Evolutionary conservation across 2,113 vertebrate genomes (phyloP), one percentile per base, ranked within the genome.

Genomic region (Stercorarius parasiticus): DNA sequence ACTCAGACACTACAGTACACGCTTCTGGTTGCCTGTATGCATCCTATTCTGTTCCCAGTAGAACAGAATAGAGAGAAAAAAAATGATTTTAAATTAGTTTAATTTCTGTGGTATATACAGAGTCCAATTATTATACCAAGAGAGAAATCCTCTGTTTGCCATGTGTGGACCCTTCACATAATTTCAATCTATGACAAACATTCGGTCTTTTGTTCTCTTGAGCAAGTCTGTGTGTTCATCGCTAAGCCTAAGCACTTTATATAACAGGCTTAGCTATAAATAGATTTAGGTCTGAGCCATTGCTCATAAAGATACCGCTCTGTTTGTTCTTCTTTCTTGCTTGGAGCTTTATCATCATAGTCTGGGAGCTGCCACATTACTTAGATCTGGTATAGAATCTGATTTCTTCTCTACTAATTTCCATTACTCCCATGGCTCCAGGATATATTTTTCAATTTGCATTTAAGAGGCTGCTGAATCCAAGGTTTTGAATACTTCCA

Each of bases 191-290:
- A 15, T 67, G 25, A 84, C 11, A 77, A 91, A 91, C 30, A 70
- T 47, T 81, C 65, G 61, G 40, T 72, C 56, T 19, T 89, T 91
- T 84, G 43, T 87, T 92, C 53, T 77, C 45, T 77, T 84, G 69
- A 92, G n/a, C 55, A 92, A 80, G 66, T 38, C 62, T 64, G 20
- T 88, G 36, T 53, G 49, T 76, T 93, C 64, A 74, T 81, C 18
- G 1, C 59, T 97, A 95, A 97, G 50, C 90, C 69, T 94, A 97
- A 97, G 86, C 55, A 82, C 59, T 94, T 97, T 96, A 94, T 70
- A 62, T 89, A 95, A 95, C 95, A 94, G 80, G 93, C 84, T 97
- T 95, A 95, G 73, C 36, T 95, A 82, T 94, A 97, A 96, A 97
- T 95, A 96, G 93, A 77, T 94, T 79, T 79, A 96, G 65, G 45